Percentiles rank a stretch among this genome's conserved stretches.
These are phyloP conservation scores for Stegostoma tigrinum DNA, from an alignment of 2,113 vertebrate species.

Conservation along the genomic window DNA sequence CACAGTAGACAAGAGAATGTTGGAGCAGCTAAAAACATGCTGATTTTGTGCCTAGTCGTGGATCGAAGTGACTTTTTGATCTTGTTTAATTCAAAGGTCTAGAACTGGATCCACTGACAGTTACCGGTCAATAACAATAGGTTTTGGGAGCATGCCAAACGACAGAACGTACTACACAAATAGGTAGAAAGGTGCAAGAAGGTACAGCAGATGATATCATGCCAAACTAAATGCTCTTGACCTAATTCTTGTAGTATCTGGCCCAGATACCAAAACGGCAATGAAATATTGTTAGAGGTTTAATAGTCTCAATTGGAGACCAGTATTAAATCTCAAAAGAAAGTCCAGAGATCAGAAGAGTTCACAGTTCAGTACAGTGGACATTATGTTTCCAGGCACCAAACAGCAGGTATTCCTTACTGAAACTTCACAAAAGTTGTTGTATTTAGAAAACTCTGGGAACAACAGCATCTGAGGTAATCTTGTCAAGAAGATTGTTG, in stretches of 20 bases:
- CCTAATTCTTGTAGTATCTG: constrained; percentile 67
- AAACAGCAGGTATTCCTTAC: too few species aligned
- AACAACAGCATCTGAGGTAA: background rate
- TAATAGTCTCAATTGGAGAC: constrained; percentile 57
- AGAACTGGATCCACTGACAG: background rate
- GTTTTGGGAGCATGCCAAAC: background rate
- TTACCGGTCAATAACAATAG: constrained; percentile 6
- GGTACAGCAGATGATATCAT: constrained; percentile 66
- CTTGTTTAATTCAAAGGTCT: background rate
- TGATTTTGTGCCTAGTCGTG: background rate
- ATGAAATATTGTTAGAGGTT: constrained; percentile 66
- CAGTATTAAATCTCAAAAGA: background rate
- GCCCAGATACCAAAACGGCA: constrained; percentile 63
- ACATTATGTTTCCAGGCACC: background rate
- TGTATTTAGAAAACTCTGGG: background rate
- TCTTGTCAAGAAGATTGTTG: background rate
- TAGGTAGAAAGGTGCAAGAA: constrained; percentile 62
- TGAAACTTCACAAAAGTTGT: background rate
- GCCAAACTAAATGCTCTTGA: constrained; percentile 63
- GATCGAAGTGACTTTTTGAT: background rate
- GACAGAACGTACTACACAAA: background rate
- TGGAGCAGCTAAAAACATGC: constrained; percentile 4
- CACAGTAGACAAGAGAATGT: background rate
- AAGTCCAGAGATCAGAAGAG: background rate
- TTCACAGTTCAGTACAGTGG: background rate